Evolutionary conservation across 2,113 vertebrate species (phyloP).

Genomic region (Paramormyrops kingsleyae): DNA sequence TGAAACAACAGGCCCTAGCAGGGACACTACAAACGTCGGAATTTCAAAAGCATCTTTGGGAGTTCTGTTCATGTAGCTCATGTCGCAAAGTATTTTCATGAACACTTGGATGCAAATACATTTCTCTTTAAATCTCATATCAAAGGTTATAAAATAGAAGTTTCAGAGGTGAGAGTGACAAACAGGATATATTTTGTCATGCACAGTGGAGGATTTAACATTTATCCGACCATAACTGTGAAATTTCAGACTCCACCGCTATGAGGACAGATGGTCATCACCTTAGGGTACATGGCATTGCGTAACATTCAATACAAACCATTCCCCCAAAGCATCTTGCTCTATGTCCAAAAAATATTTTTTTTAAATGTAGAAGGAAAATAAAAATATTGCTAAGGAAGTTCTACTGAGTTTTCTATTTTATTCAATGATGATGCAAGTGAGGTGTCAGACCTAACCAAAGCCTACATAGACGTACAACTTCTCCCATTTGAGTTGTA

Average conservation of each 20-base stretch:
- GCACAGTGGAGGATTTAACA: neutral
- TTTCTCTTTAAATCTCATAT: neutral
- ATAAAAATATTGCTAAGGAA: neutral
- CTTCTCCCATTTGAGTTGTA: neutral
- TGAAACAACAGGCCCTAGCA: neutral
- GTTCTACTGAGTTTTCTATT: neutral
- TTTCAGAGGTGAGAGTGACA: neutral
- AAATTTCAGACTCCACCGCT: neutral
- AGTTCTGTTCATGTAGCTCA: neutral
- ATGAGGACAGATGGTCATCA: neutral
- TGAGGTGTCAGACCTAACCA: neutral
- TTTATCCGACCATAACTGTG: neutral
- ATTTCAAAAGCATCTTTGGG: neutral
- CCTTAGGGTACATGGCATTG: constrained; percentile 1
- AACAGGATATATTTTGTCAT: neutral
- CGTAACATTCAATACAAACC: neutral
- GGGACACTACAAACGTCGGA: neutral
- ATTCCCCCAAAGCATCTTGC: neutral
- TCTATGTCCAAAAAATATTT: neutral
- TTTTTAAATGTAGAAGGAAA: neutral
- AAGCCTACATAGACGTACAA: neutral
- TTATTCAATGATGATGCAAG: neutral
- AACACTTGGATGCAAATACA: neutral
- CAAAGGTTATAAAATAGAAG: neutral
- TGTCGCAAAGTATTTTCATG: neutral